Base-by-base conservation (phyloP, 2,797 vertebrate species). In the Psittacula derbiana region DNA sequence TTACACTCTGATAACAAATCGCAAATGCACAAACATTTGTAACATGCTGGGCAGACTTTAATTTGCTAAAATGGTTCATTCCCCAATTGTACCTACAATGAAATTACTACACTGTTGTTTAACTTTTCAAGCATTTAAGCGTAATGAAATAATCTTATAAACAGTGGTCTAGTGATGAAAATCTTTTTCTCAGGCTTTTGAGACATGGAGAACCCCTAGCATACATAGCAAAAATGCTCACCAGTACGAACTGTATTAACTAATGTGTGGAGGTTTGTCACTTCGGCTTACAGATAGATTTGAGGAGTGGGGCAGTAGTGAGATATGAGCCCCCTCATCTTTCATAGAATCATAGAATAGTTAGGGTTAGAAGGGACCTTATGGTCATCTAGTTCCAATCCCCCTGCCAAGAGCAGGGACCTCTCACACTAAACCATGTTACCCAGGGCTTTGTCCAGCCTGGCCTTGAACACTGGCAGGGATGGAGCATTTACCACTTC, bases 1-100 rank as follows among this genome's bases (percentile, higher is more conserved):
- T 85, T 86, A 61, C 13, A 18, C 31, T 76, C 66, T 38, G 69
- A 81, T 75, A 88, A 93, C 61, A 95, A 94, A 96, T 61, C 58
- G 43, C 88, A 84, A 73, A 88, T 57, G 27, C 60, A 67, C 41
- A 65, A 74, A 64, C 46, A 53, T 92, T 84, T 89, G 55, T 79
- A 74, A 90, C 46, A 21, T 41, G 27, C 40, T 92, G 69, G 64
- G 47, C 36, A 84, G 58, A 69, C 38, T 96, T 96, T 74, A 61
- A 71, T 75, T 89, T 94, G 46, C 70, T 93, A 33, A 80, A 81
- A 43, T 44, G 9, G 30, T 53, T 96, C 70, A 58, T 94, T 79
- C 65, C 27, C 49, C 65, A 86, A n/a, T 86, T 95, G 43, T 79
- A 78, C 28, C 46, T 71, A 53, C 55, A 92, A 52, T 57, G 14